Evolutionary conservation across 2,113 vertebrate species (phyloP).

Genomic region (Upupa epops): DNA sequence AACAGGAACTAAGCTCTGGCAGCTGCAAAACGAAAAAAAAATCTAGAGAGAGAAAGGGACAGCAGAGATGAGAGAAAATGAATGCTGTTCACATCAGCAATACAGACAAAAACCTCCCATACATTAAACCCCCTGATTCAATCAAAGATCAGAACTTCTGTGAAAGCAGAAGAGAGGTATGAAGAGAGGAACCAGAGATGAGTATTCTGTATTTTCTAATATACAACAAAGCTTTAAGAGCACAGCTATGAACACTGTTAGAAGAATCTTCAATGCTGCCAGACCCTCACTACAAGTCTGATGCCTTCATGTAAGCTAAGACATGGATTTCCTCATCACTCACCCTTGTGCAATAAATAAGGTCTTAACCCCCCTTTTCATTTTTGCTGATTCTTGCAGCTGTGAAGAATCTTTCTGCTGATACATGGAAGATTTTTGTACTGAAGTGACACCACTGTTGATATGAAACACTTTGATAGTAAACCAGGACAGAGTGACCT

Average conservation of each 20-base stretch:
- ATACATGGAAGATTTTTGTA: neutral
- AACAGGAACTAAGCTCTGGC: neutral
- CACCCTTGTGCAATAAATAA: slow-evolving; percentile 38
- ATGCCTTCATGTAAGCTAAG: neutral
- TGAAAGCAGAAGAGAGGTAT: neutral
- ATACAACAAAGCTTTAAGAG: neutral
- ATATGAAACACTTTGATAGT: neutral
- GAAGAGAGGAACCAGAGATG: neutral
- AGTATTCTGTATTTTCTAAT: neutral
- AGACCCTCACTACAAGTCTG: neutral
- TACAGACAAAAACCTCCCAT: neutral
- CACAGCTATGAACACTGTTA: neutral
- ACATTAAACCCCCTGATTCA: neutral
- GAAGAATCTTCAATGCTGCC: neutral
- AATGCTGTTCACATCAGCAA: neutral
- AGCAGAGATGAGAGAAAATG: neutral
- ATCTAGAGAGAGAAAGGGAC: neutral
- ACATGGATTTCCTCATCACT: neutral
- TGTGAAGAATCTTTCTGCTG: slow-evolving; percentile 32
- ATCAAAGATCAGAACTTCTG: neutral
- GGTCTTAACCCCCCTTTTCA: neutral
- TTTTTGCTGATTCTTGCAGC: slow-evolving; percentile 40
- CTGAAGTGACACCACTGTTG: neutral
- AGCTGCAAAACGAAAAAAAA: neutral
- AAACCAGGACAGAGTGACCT: neutral